A percentile compares a stretch with the other conserved stretches of the same genome.
phyloP scores from a whole-genome alignment of 1,140 invertebrate species.

The Arctopsyche grandis region DNA sequence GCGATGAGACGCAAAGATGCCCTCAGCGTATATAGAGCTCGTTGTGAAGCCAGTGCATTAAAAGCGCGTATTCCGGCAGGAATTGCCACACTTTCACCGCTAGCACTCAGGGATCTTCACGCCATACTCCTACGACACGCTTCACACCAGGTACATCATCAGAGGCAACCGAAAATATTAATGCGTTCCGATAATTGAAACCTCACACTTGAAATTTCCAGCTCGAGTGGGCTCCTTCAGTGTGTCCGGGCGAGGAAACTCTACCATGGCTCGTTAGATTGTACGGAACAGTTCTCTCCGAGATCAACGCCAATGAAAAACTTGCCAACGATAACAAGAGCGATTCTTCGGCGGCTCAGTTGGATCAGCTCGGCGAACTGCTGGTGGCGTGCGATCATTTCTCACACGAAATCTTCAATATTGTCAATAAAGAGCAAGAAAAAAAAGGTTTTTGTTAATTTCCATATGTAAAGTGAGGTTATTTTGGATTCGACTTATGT shows the following conservation, averaged over 20 bases:
- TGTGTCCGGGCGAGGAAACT: slow-evolving; percentile 48
- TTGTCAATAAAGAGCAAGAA: slow-evolving; percentile 36
- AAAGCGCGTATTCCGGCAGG: slow-evolving; percentile 13
- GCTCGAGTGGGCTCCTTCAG: slow-evolving; percentile 49
- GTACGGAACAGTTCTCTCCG: slow-evolving; percentile 38
- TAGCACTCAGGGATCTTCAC: slow-evolving; percentile 45
- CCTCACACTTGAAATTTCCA: too few species aligned
- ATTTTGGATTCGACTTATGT: neutral
- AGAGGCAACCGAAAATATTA: neutral
- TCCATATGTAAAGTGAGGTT: neutral
- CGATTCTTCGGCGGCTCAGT: neutral
- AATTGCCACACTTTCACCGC: neutral
- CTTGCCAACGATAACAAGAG: neutral
- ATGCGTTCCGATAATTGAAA: too few species aligned
- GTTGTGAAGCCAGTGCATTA: slow-evolving; percentile 55
- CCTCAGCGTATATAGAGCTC: slow-evolving; percentile 65
- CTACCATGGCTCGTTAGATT: slow-evolving; percentile 45
- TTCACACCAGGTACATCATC: slow-evolving; percentile 34
- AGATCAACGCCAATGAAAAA: neutral
- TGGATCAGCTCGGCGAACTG: slow-evolving; percentile 31
- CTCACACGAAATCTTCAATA: slow-evolving; percentile 19
- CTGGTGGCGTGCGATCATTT: slow-evolving; percentile 48
- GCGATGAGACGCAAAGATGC: slow-evolving; percentile 67
- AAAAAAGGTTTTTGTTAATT: slow-evolving; percentile 46
- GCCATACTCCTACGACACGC: slow-evolving; percentile 48